Evolutionary conservation across 2,888 invertebrate species (phyloP).

Genomic region (Dinocampus coccinellae): DNA sequence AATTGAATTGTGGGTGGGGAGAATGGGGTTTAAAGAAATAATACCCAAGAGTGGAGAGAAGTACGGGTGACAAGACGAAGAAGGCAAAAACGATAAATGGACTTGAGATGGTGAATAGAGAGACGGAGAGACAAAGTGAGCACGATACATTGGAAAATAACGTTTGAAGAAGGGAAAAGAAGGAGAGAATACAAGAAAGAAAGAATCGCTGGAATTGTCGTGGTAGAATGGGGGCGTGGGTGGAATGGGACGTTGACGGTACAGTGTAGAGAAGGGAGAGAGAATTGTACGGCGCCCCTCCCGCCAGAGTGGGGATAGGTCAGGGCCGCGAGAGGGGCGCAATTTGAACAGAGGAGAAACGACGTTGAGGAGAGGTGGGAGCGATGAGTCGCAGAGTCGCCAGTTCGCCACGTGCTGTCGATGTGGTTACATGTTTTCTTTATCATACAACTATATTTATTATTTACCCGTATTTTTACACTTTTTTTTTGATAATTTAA

Average conservation of each 20-base stretch:
- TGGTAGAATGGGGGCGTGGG: slow-evolving; percentile 68
- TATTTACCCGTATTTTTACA: neutral
- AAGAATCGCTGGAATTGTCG: slow-evolving; percentile 40
- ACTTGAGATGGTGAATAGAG: neutral
- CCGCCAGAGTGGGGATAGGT: slow-evolving; percentile 55
- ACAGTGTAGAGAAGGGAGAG: slow-evolving; percentile 39
- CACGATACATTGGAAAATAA: neutral
- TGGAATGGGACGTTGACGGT: slow-evolving; percentile 56
- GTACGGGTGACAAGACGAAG: slow-evolving; percentile 5
- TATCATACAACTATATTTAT: slow-evolving; percentile 4
- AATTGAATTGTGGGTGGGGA: too few species aligned
- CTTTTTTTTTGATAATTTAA: too few species aligned
- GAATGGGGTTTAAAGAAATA: too few species aligned
- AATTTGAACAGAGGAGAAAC: slow-evolving; percentile 36
- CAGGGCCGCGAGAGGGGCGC: slow-evolving; percentile 50
- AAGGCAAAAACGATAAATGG: neutral
- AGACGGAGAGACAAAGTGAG: slow-evolving; percentile 11
- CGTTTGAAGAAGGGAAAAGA: slow-evolving; percentile 15
- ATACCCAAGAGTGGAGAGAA: slow-evolving; percentile 22
- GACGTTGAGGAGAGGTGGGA: slow-evolving; percentile 49
- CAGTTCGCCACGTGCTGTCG: slow-evolving; percentile 70
- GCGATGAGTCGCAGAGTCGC: slow-evolving; percentile 62
- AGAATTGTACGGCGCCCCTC: slow-evolving; percentile 46
- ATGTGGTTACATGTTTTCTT: slow-evolving; percentile 55
- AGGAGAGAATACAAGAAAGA: slow-evolving; percentile 37